Evolutionary conservation across 2,113 vertebrate genomes (phyloP).

Genomic region (zebrafish (Danio rerio)): DNA sequence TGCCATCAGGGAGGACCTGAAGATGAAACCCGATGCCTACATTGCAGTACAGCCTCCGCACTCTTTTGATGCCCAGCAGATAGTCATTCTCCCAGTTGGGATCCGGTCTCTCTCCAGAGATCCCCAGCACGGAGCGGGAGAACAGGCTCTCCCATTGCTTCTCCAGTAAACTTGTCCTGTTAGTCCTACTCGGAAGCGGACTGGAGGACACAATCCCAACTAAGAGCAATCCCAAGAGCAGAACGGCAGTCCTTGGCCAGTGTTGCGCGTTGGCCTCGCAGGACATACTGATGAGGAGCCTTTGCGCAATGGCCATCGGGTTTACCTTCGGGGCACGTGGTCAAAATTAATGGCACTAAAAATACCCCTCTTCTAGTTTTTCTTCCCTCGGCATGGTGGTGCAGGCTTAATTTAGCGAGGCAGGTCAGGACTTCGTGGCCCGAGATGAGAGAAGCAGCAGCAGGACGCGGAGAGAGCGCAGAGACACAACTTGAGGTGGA

Average conservation of each 20-base stretch:
- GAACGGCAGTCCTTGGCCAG: constrained; percentile 81
- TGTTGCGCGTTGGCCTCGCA: constrained; percentile 78
- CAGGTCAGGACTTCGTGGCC: constrained; percentile 89
- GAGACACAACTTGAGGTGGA: constrained; percentile 73
- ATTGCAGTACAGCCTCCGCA: constrained; percentile 96
- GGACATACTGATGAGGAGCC: constrained; percentile 90
- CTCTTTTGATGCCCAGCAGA: constrained; percentile 94
- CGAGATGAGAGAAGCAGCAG: constrained; percentile 69
- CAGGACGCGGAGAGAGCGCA: constrained; percentile 76
- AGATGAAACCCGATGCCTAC: constrained; percentile 99
- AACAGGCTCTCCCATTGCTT: constrained; percentile 87
- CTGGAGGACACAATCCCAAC: constrained; percentile 81
- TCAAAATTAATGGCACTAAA: constrained; percentile 95
- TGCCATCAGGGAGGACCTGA: constrained; percentile 92
- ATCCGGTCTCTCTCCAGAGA: constrained; percentile 84
- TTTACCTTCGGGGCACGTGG: constrained; percentile 92
- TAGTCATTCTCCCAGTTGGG: constrained; percentile 95
- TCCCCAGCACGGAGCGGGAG: constrained; percentile 88
- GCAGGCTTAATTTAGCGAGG: constrained; percentile 92
- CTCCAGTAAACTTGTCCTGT: constrained; percentile 83
- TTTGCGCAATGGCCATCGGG: constrained; percentile 90
- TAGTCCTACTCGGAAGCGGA: constrained; percentile 83
- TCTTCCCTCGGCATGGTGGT: constrained; percentile 91
- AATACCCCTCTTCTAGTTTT: constrained; percentile 93
- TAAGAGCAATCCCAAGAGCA: constrained; percentile 83